A percentile compares a stretch with the other conserved stretches of the same genome.
Conservation (phyloP, 2,113 vertebrate genomes). For the Genyomyrus donnyi region DNA sequence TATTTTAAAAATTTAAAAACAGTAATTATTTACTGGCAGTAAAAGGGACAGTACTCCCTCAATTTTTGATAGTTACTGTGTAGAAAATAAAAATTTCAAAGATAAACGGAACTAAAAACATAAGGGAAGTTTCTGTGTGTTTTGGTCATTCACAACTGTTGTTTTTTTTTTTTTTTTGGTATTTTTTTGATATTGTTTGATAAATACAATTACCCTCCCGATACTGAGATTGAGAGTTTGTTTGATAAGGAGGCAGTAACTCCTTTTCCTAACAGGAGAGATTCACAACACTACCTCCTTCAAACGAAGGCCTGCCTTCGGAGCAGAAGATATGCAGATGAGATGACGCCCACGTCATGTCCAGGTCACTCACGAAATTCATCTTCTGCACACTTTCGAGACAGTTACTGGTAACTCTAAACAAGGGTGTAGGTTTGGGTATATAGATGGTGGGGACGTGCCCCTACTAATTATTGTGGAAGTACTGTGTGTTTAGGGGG, state of each 20-base stretch:
- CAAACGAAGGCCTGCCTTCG: neutral
- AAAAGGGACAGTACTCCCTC: neutral
- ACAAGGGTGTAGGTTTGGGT: neutral
- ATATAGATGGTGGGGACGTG: neutral
- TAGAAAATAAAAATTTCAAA: neutral
- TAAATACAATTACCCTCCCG: neutral
- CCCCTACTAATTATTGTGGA: neutral
- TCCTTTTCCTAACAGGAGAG: neutral
- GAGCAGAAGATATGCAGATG: neutral
- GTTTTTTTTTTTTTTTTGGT: neutral
- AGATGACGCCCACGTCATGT: neutral
- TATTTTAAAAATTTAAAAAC: neutral
- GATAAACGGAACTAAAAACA: neutral
- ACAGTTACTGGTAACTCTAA: neutral
- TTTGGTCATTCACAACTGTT: neutral
- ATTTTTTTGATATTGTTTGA: neutral
- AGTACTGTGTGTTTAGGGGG: neutral
- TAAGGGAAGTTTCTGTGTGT: neutral
- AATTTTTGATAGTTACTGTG: neutral
- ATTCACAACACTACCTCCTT: neutral
- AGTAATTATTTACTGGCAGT: neutral
- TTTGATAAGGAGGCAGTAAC: neutral
- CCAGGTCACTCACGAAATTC: neutral
- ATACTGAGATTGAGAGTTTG: neutral
- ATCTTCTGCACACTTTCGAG: neutral